A percentile compares a stretch with the other conserved stretches of the same genome.
Evolutionary conservation across 2,113 vertebrate genomes (phyloP).

Genomic region (Microcebus lehilahytsara): DNA sequence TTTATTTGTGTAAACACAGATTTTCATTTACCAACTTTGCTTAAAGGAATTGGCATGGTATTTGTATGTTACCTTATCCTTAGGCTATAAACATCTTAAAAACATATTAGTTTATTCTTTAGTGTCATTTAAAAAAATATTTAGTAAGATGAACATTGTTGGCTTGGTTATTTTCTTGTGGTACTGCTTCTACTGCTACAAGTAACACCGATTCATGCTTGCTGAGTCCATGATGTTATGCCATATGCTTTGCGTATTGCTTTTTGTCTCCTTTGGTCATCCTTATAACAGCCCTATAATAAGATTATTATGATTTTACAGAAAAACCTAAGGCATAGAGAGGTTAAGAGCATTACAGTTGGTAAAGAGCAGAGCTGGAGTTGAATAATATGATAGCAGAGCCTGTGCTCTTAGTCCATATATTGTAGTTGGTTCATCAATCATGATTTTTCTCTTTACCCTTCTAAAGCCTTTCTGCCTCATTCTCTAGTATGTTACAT

Average conservation of each 20-base stretch:
- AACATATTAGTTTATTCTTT: neutral
- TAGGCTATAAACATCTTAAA: neutral
- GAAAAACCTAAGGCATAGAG: too few species aligned
- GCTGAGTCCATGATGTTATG: fast-evolving
- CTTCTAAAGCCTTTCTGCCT: neutral
- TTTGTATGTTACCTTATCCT: neutral
- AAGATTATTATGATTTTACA: neutral
- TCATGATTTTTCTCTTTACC: neutral
- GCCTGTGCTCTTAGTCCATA: too few species aligned
- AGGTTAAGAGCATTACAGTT: neutral
- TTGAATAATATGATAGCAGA: neutral
- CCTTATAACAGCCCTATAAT: too few species aligned
- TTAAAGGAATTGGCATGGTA: neutral
- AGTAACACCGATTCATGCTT: fast-evolving
- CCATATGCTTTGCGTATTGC: fast-evolving
- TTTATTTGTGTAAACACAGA: neutral
- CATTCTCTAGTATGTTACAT: neutral
- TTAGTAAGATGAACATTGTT: neutral
- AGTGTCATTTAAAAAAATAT: neutral
- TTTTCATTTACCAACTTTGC: neutral
- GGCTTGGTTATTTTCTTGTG: neutral
- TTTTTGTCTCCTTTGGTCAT: neutral
- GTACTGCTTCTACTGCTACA: neutral
- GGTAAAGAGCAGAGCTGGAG: neutral
- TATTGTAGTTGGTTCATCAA: fast-evolving